Evolutionary conservation across 2,797 vertebrate species (phyloP), one percentile per base, ranked within the genome.

Genomic region (Argentina silus): DNA sequence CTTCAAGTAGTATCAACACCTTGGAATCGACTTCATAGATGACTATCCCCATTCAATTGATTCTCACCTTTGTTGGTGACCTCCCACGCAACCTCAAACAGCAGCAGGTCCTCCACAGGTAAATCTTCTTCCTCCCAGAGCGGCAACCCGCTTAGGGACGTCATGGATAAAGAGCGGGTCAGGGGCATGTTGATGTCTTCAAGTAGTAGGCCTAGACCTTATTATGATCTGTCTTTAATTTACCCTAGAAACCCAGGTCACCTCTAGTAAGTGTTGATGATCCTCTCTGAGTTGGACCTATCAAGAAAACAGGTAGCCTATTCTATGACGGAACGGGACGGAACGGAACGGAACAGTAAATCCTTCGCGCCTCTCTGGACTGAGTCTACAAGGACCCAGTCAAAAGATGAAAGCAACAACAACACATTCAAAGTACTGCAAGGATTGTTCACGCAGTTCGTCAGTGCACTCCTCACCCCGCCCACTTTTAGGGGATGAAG

Each of bases 1-100:
- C 27, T 36, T 36, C 27, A 36, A 36, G 27, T 36, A 10, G 42
- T 8, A 63, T 1, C 15, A 19, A 63, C 1, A 44, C 6, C 14
- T 17, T 17, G 0, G 15, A 45, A 63, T 12, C 42, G 42, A n/a
- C 14, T 43, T 43, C 9, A 23, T 9, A 59, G 56, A 2, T 63
- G 42, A 42, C 55, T 57, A 3, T 59, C 56, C 7, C 56, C 56
- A 27, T 12, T 5, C 44, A 23, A 10, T 48, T 48, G 7, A 56
- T 21, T 15, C 94, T 83, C 79, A 98, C 97, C 96, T 97, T 99
- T 99, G 90, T 99, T 98, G 73, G 97, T 94, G 78, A 98, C 96
- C 85, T 99, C 98, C 98, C 97, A 99, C 60, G 97, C 89, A n/a
- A 97, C 88, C 88, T 99, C 97, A 7, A 99, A 98, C 21, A 99